These are phyloP conservation scores for Rhingia campestris DNA, from an alignment of 2,888 invertebrate species.

Conservation along the genomic window DNA sequence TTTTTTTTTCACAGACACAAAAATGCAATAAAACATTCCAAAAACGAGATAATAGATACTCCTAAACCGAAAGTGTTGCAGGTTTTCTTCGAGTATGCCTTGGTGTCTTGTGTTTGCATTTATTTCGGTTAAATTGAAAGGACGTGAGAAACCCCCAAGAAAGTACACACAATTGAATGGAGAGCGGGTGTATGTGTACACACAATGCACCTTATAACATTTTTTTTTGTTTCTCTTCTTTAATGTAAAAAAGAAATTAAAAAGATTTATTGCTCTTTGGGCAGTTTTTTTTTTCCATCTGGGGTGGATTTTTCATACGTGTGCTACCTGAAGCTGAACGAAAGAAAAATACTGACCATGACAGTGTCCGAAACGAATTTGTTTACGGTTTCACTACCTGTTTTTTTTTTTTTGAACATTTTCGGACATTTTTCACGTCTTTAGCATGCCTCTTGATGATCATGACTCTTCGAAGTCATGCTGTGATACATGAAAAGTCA, in stretches of 20 bases:
- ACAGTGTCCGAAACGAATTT: constrained; percentile 59
- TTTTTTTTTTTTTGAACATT: constrained; percentile 21
- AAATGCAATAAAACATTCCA: constrained; percentile 67
- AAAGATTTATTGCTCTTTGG: constrained; percentile 70
- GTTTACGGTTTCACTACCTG: constrained; percentile 52
- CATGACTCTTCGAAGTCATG: constrained; percentile 11
- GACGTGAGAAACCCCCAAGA: constrained; percentile 72
- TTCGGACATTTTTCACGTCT: constrained; percentile 1
- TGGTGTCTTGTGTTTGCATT: constrained; percentile 52
- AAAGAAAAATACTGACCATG: constrained; percentile 58
- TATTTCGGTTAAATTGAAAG: constrained; percentile 70
- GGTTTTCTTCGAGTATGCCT: constrained; percentile 9
- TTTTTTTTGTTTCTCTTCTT: constrained; percentile 35
- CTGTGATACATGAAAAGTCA: constrained; percentile 43
- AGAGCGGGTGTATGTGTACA: constrained; percentile 25
- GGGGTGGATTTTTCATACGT: constrained; percentile 58
- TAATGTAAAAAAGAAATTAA: constrained; percentile 64
- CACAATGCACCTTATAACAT: constrained; percentile 19
- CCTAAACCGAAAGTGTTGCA: constrained; percentile 58
- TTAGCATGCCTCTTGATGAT: constrained; percentile 10
- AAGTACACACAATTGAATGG: constrained; percentile 64
- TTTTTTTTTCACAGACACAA: constrained; percentile 2
- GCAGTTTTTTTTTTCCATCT: constrained; percentile 14
- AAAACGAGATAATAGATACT: constrained; percentile 32
- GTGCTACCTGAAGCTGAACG: constrained; percentile 73